Base-by-base conservation (phyloP, 2,113 vertebrate species). In the Mesoclemmys tuberculata region DNA sequence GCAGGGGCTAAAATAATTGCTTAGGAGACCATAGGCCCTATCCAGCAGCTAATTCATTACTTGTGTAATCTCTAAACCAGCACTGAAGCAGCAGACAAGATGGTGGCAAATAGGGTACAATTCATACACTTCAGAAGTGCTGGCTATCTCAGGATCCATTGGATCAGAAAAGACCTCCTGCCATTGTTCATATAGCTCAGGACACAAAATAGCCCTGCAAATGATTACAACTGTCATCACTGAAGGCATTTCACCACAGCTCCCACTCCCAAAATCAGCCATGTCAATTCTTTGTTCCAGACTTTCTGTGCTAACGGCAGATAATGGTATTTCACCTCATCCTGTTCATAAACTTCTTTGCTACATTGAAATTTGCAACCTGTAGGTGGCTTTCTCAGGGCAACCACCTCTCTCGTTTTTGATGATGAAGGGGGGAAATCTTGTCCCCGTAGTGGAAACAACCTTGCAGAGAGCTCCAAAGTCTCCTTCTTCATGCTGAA, bases 41-140 rank as follows among this genome's bases (percentile, higher is more conserved):
- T 75, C 95, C 95, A 95, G 95, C 92, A 95, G 96, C 93, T 97
- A 95, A 95, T 97, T 96, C 92, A 92, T 97, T 97, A 96, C 96
- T 95, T 94, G 55, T 93, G 87, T 91, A 93, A 94, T 90, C 87
- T 88, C 90, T 19, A 82, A 94, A 93, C 75, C 87, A 83, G 95
- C 79, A 78, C 61, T 85, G 85, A 96, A 94, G 92, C 89, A 93
- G 91, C 94, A 92, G 95, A 90, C 89, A 84, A 91, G 91, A 86
- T 4, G 0, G 85, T 84, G 82, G 94, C 93, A 96, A 93, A 95
- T 93, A 86, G 93, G 89, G 82, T 86, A 64, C 26, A 52, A 11
- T 82, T 87, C 24, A 51, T 52, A 18, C 49, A 80, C 46, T n/a
- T 49, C 46, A 44, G 79, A 38, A 46, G 89, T 79, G 83, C 91